Evolutionary conservation across 2,888 invertebrate genomes (phyloP), one percentile per base, ranked within the genome.

Genomic region (Drosophila meridionalis): DNA sequence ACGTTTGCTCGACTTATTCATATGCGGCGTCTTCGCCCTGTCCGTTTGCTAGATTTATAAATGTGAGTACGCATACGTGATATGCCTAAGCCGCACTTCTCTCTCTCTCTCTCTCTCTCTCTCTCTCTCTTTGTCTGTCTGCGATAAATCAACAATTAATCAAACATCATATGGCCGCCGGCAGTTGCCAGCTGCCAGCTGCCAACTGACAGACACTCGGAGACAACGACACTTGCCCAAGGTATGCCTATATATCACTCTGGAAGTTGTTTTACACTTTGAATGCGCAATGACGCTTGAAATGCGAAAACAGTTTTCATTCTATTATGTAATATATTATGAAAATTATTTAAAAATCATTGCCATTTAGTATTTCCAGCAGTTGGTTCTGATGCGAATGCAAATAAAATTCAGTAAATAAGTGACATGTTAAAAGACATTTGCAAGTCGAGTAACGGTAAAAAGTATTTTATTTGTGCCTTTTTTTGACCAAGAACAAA

Each of bases 131-230:
- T 50, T 73, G 69, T 38, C 68, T 82, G 86, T 82, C 80, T 80
- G 79, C 77, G 70, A 92, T 91, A 92, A 92, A 92, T 92, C 92
- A 91, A 86, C 87, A 87, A 92, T 90, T 91, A 87, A 90, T 91
- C 83, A 83, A 82, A 84, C 89, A 82, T 88, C 91, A 84, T 78
- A 70, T 80, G 80, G 79, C 79, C 78, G 69, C 52, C 56, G 63
- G 72, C 81, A 78, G 64, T 61, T 81, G 76, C 67, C 83, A 82
- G 65, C 52, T 50, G 50, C 26, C 36, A 53, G 4, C 53, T 28
- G 55, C 14, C 79, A 80, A 48, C 53, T 67, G 48, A 20, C 57
- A 57, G 63, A 66, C 62, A 50, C 57, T 68, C 76, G 76, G 76
- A 48, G 80, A 76, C 80, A 78, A 57, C 65, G 53, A 52, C 48